Evolutionary conservation across 2,113 vertebrate species (phyloP), one percentile per base, ranked within the genome.

Genomic region (Phrynocephalus versicolor): DNA sequence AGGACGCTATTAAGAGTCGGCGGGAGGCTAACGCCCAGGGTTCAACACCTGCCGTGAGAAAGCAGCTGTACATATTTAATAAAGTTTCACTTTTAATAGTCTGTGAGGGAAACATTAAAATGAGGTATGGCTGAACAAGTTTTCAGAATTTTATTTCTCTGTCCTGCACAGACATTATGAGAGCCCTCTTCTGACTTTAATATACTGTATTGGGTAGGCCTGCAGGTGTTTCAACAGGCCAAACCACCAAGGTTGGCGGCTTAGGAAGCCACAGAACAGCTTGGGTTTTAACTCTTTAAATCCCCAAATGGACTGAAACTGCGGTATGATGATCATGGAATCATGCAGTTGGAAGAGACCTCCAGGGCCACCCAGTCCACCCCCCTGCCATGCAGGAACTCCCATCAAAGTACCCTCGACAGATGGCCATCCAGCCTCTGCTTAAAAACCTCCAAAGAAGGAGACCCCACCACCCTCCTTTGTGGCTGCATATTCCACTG

Each of bases 61-160:
- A 51, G 58, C 82, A 84, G 73, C 73, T 70, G 75, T 70, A 57
- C 25, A 19, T 39, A 37, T 78, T 78, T 58, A 45, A 85, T 57
- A 85, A 58, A 78, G 65, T 70, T 58, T 85, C 64, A 85, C 55
- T n/a, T 85, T 78, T 77, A 77, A 85, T 78, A 69, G 83, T 58
- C 62, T 58, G 33, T 25, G 87, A 37, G 14, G 8, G 69, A 84
- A 90, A 65, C 1, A 0, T 41, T 85, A 74, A 39, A 55, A 1
- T 55, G 3, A 0, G 18, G 0, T 82, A 62, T 16, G 78, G 30
- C 80, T 30, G 78, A 71, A 2, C 1, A 77, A 2, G 33, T 12
- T 2, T 60, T 62, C 7, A 75, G 41, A 1, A 73, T 12, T 75
- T 67, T 39, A 65, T 0, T 1, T n/a, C 83, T 82, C 82, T 33